Evolutionary conservation across 2,113 vertebrate species (phyloP).

Genomic region (Laticauda laticaudata): DNA sequence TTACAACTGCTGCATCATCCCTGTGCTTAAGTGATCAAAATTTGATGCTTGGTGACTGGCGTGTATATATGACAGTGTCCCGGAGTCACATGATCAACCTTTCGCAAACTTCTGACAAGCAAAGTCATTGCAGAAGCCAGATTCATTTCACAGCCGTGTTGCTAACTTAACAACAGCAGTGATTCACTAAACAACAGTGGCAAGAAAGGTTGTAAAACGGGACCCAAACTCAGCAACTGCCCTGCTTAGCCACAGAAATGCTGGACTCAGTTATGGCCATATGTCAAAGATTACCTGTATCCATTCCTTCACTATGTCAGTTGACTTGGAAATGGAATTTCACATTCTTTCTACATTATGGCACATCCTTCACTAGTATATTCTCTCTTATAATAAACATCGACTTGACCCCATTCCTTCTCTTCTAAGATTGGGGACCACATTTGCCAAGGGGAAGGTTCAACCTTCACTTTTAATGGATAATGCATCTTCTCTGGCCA

Average conservation of each 20-base stretch:
- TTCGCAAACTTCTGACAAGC: not conserved
- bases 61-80: not conserved
- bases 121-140: not conserved
- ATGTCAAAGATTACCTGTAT: not conserved
- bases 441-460: no score
- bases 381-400: not conserved
- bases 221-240: not conserved
- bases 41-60: not conserved
- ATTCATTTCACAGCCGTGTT: not conserved
- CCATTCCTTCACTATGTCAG: not conserved
- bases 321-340: not conserved
- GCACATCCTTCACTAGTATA: not conserved
- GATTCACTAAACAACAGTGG: not conserved
- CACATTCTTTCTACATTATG: not conserved
- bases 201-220: not conserved
- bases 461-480: not conserved
- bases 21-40: not conserved
- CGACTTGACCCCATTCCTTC: no score
- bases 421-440: not conserved
- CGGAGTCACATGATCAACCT: not conserved
- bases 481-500: not conserved
- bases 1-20: not conserved
- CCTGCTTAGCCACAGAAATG: not conserved
- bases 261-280: not conserved
- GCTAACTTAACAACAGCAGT: not conserved